phyloP scores from a whole-genome alignment of 2,113 vertebrate genomes.

The Daboia siamensis region DNA sequence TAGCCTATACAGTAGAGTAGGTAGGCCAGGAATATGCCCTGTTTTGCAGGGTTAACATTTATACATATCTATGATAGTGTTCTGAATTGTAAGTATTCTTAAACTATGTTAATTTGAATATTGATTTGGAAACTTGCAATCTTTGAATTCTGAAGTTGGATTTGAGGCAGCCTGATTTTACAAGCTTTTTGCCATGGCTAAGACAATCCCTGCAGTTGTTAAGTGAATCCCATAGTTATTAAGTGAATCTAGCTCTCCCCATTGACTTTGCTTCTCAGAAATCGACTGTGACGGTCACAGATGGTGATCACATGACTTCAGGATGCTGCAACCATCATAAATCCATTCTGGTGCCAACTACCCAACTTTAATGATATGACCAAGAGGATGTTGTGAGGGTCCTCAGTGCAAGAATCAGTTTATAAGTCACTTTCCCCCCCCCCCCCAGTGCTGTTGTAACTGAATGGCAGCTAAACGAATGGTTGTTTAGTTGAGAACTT shows the following conservation, averaged over 20 bases:
- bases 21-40: neutral
- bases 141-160: neutral
- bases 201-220: neutral
- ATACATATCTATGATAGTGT: neutral
- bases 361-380: neutral
- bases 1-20: neutral
- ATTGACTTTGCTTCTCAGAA: neutral
- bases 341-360: neutral
- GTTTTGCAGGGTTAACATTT: neutral
- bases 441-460: neutral
- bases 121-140: neutral
- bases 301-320: neutral
- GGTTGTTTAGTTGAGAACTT: neutral
- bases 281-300: neutral
- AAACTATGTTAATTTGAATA: neutral
- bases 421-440: fast-evolving
- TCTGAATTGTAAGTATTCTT: neutral
- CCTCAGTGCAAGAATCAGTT: neutral
- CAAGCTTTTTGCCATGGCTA: neutral
- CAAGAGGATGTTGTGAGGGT: no score
- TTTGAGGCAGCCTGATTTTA: neutral
- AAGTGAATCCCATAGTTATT: neutral
- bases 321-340: neutral
- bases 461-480: neutral
- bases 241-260: neutral